Conservation (phyloP, 2,888 invertebrate species). For the Steromphala cineraria region DNA sequence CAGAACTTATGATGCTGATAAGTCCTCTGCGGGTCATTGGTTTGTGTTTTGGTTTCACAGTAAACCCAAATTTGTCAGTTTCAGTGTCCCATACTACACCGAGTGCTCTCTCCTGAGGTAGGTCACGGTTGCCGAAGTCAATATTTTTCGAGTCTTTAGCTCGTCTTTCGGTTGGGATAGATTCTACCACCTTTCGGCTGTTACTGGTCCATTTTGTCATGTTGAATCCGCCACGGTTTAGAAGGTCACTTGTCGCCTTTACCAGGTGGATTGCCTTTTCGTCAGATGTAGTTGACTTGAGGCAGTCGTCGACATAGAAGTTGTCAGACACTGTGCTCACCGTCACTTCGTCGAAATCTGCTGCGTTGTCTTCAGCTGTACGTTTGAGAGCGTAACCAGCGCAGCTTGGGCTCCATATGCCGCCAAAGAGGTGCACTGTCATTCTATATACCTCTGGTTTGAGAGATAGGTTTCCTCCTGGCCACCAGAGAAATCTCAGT, state of each 20-base stretch:
- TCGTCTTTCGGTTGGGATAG: not conserved
- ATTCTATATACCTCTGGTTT: constrained; percentile 13
- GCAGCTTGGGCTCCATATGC: constrained; percentile 15
- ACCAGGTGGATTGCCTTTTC: not conserved
- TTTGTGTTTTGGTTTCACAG: not conserved
- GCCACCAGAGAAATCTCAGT: constrained; percentile 31
- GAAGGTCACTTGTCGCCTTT: not conserved
- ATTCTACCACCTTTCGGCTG: not conserved
- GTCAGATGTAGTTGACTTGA: not conserved
- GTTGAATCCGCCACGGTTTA: not conserved
- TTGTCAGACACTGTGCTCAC: constrained; percentile 17
- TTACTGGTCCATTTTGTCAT: not conserved
- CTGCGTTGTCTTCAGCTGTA: not conserved
- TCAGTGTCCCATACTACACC: not conserved
- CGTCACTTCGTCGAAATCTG: not conserved
- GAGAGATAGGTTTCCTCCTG: not conserved
- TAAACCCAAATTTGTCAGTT: not conserved
- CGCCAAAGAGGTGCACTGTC: constrained; percentile 26
- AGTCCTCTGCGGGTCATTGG: not conserved
- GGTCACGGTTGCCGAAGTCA: not conserved
- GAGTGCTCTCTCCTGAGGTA: not conserved
- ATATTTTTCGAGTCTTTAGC: not conserved
- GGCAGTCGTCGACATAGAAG: constrained; percentile 34
- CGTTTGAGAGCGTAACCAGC: constrained; percentile 11
- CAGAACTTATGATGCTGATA: not conserved